A percentile compares a stretch with the other conserved stretches of the same genome.
phyloP scores from a whole-genome alignment of 92 coral and sea anemone genomes.

The Palythoa caribaeorum region DNA sequence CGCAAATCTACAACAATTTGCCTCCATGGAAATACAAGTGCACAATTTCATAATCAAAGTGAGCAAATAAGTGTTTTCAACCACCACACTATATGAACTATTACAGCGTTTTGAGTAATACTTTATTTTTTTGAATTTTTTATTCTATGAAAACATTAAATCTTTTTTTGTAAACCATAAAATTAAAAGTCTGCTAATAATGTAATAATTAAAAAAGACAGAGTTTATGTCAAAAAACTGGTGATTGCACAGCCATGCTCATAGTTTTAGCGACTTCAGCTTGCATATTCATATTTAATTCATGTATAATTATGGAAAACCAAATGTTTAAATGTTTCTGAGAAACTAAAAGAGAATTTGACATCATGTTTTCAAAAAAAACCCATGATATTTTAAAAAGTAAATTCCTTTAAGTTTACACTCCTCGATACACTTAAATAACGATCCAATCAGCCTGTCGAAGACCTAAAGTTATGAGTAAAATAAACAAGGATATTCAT shows the following conservation, averaged over 20 bases:
- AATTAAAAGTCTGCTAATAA: background rate
- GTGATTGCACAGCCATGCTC: conserved; percentile 10
- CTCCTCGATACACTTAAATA: too few relatives aligned
- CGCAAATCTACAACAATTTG: conserved; percentile 3
- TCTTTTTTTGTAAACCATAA: too few relatives aligned
- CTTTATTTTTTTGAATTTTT: too few relatives aligned
- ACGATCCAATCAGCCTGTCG: too few relatives aligned
- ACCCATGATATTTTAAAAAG: too few relatives aligned
- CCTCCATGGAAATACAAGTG: background rate
- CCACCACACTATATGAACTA: background rate
- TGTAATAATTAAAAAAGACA: background rate
- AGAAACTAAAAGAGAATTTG: background rate
- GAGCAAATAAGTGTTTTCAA: conserved; percentile 1
- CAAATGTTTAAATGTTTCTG: background rate
- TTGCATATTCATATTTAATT: background rate
- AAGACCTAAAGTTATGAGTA: too few relatives aligned
- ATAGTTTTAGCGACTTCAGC: background rate
- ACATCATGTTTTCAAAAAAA: background rate
- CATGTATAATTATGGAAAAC: background rate
- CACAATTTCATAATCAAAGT: conserved; percentile 9
- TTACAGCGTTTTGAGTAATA: background rate
- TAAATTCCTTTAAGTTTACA: too few relatives aligned
- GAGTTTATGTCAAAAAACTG: background rate
- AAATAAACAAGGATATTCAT: too few relatives aligned
- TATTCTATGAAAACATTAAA: too few relatives aligned